Percentiles rank a stretch among this genome's conserved stretches.
phyloP scores from a whole-genome alignment of 1,140 invertebrate species.

The Formica exsecta region DNA sequence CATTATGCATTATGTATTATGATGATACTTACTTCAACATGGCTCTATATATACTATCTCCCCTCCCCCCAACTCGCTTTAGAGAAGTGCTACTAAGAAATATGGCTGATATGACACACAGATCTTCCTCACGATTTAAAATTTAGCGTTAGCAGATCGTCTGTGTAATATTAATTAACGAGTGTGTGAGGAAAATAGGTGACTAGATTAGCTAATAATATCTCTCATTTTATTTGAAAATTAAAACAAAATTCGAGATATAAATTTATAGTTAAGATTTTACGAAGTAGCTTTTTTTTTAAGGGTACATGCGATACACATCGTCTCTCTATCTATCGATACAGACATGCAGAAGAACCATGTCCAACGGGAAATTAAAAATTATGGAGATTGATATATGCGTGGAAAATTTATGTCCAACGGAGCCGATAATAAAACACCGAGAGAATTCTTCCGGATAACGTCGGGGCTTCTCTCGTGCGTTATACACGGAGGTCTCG shows the following conservation, averaged over 20 bases:
- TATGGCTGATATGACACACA: conserved; percentile 4
- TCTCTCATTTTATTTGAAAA: not conserved
- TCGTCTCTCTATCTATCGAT: conserved; percentile 1
- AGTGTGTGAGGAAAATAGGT: not conserved
- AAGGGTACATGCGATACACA: not conserved
- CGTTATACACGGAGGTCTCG: conserved; percentile 60
- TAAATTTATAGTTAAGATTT: not conserved
- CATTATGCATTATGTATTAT: conserved; percentile 54
- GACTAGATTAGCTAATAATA: not conserved
- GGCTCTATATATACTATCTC: not conserved
- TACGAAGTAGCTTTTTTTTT: not conserved
- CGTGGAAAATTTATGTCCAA: conserved; percentile 47
- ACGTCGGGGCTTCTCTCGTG: conserved; percentile 49
- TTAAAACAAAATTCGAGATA: not conserved
- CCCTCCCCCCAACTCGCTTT: not conserved
- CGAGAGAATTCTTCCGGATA: conserved; percentile 50
- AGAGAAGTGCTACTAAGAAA: conserved; percentile 29
- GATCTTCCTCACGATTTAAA: conserved; percentile 12
- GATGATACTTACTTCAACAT: conserved; percentile 28
- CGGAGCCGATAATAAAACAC: conserved; percentile 57
- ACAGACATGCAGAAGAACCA: not conserved
- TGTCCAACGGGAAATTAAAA: conserved; percentile 31
- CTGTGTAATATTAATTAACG: not conserved
- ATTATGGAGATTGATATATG: conserved; percentile 51
- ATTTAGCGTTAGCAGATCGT: not conserved